Base-by-base conservation (phyloP, 1,140 invertebrate genomes). In the Drosophila parvula region DNA sequence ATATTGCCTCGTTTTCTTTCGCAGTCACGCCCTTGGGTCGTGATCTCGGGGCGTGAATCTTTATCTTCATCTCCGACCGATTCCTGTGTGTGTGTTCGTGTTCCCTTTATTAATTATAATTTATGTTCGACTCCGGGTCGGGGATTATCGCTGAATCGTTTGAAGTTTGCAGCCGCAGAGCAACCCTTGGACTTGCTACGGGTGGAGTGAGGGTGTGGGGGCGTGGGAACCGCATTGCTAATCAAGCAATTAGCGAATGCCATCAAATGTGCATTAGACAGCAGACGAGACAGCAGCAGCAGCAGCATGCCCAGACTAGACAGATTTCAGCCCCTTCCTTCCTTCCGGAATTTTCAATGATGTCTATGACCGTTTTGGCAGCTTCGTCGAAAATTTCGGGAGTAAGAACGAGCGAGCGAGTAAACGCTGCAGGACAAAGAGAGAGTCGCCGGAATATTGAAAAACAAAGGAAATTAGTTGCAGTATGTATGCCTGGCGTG, bases 401-500 rank as follows among this genome's bases (percentile, higher is more conserved):
- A 18, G 32, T 30, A 50, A 59, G 57, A 34, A 10, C 32, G 7
- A 63, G 12, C 7, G 4, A 30, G n/a, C 22, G 8, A 53, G 7
- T 16, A 5, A 16, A 8, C 10, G 32, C 38, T 14, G 32, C n/a
- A 47, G 63, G 60, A 69, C 65, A 67, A 69, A 67, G 65, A 44
- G 65, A 36, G 61, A 43, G 50, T 51, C 40, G 32, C 14, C 6
- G 63, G 60, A 89, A 80, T 78, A 88, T 89, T 83, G 77, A 89
- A 88, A 88, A 88, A 88, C 83, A 88, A 89, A 88, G 83, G 78
- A 88, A 89, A 84, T 88, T 88, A 80, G 83, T 78, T 89, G 57
- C 61, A 64, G 77, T 55, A 57, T 61, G 62, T 60, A 56, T 55
- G 51, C 18, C 51, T 55, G 50, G 50, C 44, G 44, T 56, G 41